Evolutionary conservation across 2,888 invertebrate species (phyloP), one percentile per base, ranked within the genome.

Genomic region (Mylabris sibirica): DNA sequence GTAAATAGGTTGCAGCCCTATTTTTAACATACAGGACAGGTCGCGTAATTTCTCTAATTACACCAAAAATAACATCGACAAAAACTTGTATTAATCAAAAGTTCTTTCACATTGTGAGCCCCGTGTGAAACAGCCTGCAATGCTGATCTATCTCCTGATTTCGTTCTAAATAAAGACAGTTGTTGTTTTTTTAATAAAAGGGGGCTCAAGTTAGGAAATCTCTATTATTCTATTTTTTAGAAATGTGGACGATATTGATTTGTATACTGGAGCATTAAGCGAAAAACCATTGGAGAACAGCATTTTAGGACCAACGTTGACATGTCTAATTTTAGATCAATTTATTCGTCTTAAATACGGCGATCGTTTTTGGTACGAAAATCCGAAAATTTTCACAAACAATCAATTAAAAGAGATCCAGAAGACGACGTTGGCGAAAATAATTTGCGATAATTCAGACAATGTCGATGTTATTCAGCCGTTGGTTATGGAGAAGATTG

Each of bases 331-430:
- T 60, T 89, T 92, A 0, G 93, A 95, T 85, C 97, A 97, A 86
- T 97, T 97, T 85, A 83, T 91, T 20, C 86, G 95, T 61, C 83
- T 95, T 30, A 94, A 95, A 85, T 83, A 86, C 57, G 97, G 94
- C 0, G 97, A 97, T 85, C 87, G 96, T 60, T 94, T 90, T 86
- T 97, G 96, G 95, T 97, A 96, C 80, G 97, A 97, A 83, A 91
- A 91, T 41, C 84, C 86, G 1, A 87, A 90, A 67, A 89, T 89
- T 4, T 95, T 95, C 77, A 90, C 90, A 1, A 79, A 85, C 90
- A 91, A 89, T 53, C 97, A 98, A 88, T 85, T 97, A 17, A 84
- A 86, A 0, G 94, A 96, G 84, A 90, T 98, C 65, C 90, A 94
- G 14, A 92, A 91, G 81, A 92, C 92, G 0, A 90, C 91, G 0